Percentiles rank a stretch among this genome's conserved stretches.
Conservation (phyloP, 2,797 vertebrate species). For the Acipenser ruthenus region DNA sequence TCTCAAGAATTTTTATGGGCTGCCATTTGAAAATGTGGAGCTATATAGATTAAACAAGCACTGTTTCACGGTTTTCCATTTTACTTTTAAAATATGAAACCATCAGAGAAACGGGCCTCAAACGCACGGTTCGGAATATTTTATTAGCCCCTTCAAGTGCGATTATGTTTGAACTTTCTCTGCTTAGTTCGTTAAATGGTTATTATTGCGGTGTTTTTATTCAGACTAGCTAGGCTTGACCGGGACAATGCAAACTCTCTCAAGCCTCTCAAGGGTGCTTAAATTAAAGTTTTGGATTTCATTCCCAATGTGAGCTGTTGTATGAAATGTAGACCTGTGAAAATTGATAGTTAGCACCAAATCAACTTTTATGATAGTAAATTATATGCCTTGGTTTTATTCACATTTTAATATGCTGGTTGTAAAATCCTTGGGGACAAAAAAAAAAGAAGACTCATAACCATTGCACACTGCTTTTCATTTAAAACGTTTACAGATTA, state of each 20-base stretch:
- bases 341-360: constrained; percentile 47
- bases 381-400: constrained; percentile 36
- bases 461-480: too few relatives aligned
- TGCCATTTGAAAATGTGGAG: constrained; percentile 9
- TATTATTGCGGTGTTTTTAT: constrained; percentile 21
- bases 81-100: constrained; percentile 14
- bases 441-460: constrained; percentile 4
- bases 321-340: constrained; percentile 47
- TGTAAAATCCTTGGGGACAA: not conserved
- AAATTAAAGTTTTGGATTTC: constrained; percentile 30
- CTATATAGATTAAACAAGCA: not conserved
- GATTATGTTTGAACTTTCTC: constrained; percentile 21
- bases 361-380: constrained; percentile 50
- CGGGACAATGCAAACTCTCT: constrained; percentile 15
- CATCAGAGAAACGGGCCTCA: constrained; percentile 5
- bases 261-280: constrained; percentile 18
- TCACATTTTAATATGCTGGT: constrained; percentile 11
- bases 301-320: constrained; percentile 27
- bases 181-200: constrained; percentile 23
- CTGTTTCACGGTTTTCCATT: not conserved
- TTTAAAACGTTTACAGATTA: too few relatives aligned
- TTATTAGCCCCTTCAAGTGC: constrained; percentile 20
- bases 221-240: constrained; percentile 13
- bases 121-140: constrained; percentile 9
- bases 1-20: constrained; percentile 10